A percentile compares a stretch with the other conserved stretches of the same genome.
These are phyloP conservation scores for Cichladusa arquata DNA, from an alignment of 2,113 vertebrate species.

Conservation along the genomic window DNA sequence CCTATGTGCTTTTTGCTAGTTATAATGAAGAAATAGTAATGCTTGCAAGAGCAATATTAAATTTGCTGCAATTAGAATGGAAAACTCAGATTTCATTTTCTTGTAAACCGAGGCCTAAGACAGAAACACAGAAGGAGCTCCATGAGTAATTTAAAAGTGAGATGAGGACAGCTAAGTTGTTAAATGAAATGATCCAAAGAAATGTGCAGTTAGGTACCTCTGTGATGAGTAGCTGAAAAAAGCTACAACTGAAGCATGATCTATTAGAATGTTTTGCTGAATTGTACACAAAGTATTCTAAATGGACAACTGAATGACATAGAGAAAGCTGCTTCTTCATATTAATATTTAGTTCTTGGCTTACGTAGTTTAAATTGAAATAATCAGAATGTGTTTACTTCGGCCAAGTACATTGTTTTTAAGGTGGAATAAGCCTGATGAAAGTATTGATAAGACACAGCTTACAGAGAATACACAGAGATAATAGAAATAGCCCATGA, in stretches of 20 bases:
- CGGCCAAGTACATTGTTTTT: neutral
- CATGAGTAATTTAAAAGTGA: neutral
- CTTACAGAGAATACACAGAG: neutral
- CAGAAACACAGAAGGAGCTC: neutral
- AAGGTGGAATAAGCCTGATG: neutral
- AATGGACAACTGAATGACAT: neutral
- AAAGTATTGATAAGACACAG: neutral
- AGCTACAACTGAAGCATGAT: neutral
- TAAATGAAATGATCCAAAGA: neutral
- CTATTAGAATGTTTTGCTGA: neutral
- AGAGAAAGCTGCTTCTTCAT: neutral
- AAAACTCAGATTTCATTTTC: neutral
- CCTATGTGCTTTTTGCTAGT: neutral
- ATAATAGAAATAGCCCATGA: neutral
- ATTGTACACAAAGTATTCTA: neutral
- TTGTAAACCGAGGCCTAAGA: neutral
- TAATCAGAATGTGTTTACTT: neutral
- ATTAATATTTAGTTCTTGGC: neutral
- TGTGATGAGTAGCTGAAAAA: neutral
- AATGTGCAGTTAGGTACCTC: neutral
- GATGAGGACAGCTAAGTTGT: neutral
- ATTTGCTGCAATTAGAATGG: neutral
- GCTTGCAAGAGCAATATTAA: neutral
- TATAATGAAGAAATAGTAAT: neutral
- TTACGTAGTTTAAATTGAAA: neutral